These are phyloP conservation scores for Columba guinea DNA, from an alignment of 2,797 vertebrate genomes.

Conservation along the genomic window DNA sequence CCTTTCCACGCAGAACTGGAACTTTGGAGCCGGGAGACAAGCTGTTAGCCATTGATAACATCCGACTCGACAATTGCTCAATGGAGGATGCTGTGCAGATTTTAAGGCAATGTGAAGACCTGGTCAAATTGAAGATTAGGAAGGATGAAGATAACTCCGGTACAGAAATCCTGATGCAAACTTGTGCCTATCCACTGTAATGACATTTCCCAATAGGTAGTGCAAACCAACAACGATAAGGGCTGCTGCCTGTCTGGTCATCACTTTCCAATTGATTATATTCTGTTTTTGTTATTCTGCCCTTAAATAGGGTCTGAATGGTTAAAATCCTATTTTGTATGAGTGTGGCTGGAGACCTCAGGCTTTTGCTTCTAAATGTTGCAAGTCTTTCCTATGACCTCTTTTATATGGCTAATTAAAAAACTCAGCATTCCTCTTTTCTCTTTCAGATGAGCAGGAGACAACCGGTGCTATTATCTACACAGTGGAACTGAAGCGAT, in stretches of 20 bases:
- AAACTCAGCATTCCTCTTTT: not conserved
- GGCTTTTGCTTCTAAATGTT: not conserved
- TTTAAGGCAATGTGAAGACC: constrained; percentile 93
- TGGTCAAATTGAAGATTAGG: constrained; percentile 96
- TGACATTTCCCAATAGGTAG: constrained; percentile 50
- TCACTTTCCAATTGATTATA: constrained; percentile 42
- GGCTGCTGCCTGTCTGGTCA: not conserved
- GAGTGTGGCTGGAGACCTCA: not conserved
- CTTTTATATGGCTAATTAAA: not conserved
- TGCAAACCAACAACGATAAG: constrained; percentile 38
- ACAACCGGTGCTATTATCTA: constrained; percentile 96
- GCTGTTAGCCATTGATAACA: constrained; percentile 94
- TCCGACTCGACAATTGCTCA: constrained; percentile 92
- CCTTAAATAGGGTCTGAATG: constrained; percentile 37
- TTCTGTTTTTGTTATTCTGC: constrained; percentile 39
- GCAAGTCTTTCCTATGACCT: not conserved
- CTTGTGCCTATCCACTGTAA: constrained; percentile 43
- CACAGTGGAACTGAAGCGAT: constrained; percentile 94
- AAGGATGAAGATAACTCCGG: constrained; percentile 99
- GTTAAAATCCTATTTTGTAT: constrained; percentile 8
- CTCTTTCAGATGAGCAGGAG: constrained; percentile 92
- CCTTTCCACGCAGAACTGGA: constrained; percentile 83
- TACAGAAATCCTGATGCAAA: constrained; percentile 68
- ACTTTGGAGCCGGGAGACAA: constrained; percentile 96
- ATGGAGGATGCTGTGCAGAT: constrained; percentile 95